phyloP scores from a whole-genome alignment of 2,888 invertebrate genomes.

The Ennomos quercinarius region DNA sequence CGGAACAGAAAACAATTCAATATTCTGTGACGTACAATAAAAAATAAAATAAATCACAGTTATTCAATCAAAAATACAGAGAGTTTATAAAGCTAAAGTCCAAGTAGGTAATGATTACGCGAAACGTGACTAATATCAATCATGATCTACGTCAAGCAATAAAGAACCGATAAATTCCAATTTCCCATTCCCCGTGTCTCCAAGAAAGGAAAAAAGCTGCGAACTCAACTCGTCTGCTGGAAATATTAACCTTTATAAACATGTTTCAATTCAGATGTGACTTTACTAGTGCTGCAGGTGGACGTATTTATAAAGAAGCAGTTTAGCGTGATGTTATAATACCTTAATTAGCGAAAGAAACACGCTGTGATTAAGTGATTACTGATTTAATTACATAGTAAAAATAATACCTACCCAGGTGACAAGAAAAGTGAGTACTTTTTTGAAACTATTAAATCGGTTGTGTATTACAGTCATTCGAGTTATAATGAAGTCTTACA shows the following conservation, averaged over 20 bases:
- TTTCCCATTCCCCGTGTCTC: conserved; percentile 38
- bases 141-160: conserved; percentile 18
- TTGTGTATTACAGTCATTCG: background rate
- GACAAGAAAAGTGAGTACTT: conserved; percentile 14
- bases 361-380: background rate
- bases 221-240: conserved; percentile 34
- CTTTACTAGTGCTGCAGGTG: conserved; percentile 30
- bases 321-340: no score
- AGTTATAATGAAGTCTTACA: background rate
- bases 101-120: background rate
- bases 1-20: no score
- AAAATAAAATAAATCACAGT: no score
- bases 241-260: conserved; percentile 44
- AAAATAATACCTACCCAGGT: background rate
- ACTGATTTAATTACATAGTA: no score
- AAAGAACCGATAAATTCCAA: conserved; percentile 26
- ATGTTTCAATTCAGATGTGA: conserved; percentile 43
- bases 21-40: no score
- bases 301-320: conserved; percentile 42
- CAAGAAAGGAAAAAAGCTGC: conserved; percentile 37
- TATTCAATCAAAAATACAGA: no score
- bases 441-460: background rate
- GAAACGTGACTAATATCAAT: conserved; percentile 1
- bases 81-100: background rate
- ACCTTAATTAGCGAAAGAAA: background rate